Evolutionary conservation across 2,888 invertebrate species (phyloP).

Genomic region (Andrena bucephala): DNA sequence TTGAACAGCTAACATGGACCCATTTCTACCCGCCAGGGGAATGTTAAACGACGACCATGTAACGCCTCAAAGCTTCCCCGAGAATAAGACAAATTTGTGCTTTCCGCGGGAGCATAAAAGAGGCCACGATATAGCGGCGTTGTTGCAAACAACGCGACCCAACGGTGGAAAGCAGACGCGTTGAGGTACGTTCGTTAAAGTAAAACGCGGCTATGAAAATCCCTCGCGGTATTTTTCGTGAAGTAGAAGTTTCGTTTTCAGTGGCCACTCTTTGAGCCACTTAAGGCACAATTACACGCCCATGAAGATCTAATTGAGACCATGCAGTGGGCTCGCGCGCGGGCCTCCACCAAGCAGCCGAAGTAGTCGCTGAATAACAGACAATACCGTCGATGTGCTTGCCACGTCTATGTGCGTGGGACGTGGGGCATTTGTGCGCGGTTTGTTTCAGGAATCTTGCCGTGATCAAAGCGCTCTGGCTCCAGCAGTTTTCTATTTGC

Average conservation of each 20-base stretch:
- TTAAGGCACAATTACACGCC: constrained; percentile 20
- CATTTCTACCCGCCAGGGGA: no score
- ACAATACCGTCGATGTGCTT: constrained; percentile 39
- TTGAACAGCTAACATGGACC: no score
- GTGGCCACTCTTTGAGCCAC: constrained; percentile 17
- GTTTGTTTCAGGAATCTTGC: constrained; percentile 21
- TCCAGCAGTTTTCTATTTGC: constrained; percentile 16
- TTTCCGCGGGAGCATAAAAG: not conserved
- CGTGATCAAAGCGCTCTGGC: constrained; percentile 29
- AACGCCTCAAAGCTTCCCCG: no score
- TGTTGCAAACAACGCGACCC: constrained; percentile 1
- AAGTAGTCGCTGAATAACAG: constrained; percentile 1
- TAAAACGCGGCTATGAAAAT: constrained; percentile 8
- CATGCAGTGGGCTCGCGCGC: not conserved
- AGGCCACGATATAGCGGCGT: not conserved
- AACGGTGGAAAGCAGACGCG: not conserved
- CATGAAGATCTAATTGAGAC: constrained; percentile 39
- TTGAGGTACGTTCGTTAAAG: not conserved
- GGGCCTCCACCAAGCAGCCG: not conserved
- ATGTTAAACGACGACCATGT: no score
- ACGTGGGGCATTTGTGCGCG: constrained; percentile 4
- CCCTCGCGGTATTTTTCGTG: not conserved
- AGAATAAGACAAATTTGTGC: no score
- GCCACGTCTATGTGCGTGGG: constrained; percentile 25
- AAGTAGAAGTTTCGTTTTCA: not conserved